These are phyloP conservation scores for Mallateleia sp. DNA, from an alignment of 2,888 invertebrate genomes.

Conservation along the genomic window DNA sequence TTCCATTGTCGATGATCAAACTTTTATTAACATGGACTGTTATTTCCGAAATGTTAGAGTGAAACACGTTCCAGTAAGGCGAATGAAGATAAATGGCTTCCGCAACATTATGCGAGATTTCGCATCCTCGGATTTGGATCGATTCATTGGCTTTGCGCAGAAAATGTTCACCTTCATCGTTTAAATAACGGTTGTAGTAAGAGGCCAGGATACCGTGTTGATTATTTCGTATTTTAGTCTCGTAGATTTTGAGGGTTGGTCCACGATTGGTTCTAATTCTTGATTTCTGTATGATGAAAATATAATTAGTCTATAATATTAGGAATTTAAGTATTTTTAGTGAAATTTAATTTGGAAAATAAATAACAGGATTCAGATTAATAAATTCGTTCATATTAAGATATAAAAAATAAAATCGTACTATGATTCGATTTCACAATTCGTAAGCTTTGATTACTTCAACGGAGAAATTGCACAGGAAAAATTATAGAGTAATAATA, in stretches of 20 bases:
- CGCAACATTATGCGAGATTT: conserved; percentile 94
- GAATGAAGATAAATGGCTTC: conserved; percentile 96
- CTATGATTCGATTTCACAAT: too few species aligned
- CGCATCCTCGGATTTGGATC: conserved; percentile 94
- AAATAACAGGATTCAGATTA: too few species aligned
- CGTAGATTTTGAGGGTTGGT: conserved; percentile 93
- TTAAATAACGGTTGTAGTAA: conserved; percentile 97
- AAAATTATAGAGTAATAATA: not conserved
- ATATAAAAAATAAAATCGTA: too few species aligned
- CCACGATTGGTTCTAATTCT: conserved; percentile 94
- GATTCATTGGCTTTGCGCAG: conserved; percentile 97
- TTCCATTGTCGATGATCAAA: conserved; percentile 96
- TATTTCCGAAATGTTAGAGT: conserved; percentile 97
- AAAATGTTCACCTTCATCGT: conserved; percentile 96
- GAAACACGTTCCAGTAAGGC: conserved; percentile 96
- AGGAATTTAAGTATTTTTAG: too few species aligned
- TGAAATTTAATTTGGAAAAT: too few species aligned
- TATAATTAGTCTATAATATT: too few species aligned
- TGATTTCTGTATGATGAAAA: too few species aligned
- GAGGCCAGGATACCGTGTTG: conserved; percentile 95
- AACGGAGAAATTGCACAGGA: not conserved
- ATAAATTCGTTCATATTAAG: too few species aligned
- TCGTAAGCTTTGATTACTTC: too few species aligned
- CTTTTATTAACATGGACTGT: conserved; percentile 96
- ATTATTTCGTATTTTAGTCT: conserved; percentile 95